Base-by-base conservation (phyloP, 1,140 invertebrate species). In the Drosophila bocki region DNA sequence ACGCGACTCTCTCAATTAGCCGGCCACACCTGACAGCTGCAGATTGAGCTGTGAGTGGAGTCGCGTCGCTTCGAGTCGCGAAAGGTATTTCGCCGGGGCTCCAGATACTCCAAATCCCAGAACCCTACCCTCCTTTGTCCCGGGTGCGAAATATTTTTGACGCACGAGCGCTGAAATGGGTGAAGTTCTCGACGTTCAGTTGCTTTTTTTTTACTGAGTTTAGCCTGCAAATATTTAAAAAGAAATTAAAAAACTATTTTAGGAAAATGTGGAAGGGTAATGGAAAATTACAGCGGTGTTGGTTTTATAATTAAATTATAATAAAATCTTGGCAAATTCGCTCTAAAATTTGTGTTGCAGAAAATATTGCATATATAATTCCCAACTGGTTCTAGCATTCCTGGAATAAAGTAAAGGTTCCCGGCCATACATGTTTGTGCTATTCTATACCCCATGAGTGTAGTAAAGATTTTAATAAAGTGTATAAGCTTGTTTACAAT, bases 1-100 rank as follows among this genome's bases (percentile, higher is more conserved):
- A 72, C 70, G 70, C 70, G 70, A 71, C 70, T 72, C 70, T 72
- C 70, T 72, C 70, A 72, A 72, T 72, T 72, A 72, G 70, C 70
- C 67, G 54, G 70, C 70, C 70, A 37, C 70, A 72, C 70, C 70
- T 72, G 70, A 72, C 70, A 72, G 70, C 70, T 72, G 70, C 67
- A 72, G 69, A 72, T 72, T 72, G 69, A 72, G 69, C 54, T 57
- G 69, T 72, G 69, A 69, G 68, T 19, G 12, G 65, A n/a, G 29
- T 12, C 26, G 63, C 35, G 39, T 35, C 37, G 29, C 42, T 17
- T 32, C 26, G 57, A 29, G 42, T 39, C 39, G 48, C 19, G 53
- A 69, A 71, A 72, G 67, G 67, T 71, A 72, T 72, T 70, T 67
- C 47, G 32, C 3, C 35, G 53, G 13, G 54, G 65, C 62, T 72